Percentiles rank a stretch among this genome's conserved stretches.
These are phyloP conservation scores for Ailurus styani DNA, from an alignment of 2,113 vertebrate species.

Conservation along the genomic window DNA sequence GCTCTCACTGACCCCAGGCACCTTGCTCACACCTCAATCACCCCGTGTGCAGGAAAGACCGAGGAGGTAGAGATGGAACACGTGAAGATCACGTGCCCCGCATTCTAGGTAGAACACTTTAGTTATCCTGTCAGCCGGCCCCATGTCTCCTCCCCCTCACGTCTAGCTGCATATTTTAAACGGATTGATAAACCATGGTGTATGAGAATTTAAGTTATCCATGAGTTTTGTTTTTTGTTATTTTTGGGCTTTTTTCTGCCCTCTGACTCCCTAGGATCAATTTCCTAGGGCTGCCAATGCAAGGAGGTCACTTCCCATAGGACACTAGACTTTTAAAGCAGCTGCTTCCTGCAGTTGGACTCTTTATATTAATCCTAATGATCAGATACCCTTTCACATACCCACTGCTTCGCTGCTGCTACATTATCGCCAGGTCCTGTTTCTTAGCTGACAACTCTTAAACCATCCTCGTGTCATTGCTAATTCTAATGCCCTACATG, in stretches of 20 bases:
- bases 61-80: accelerated
- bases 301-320: neutral
- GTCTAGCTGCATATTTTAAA: neutral
- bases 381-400: accelerated
- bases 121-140: neutral
- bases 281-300: neutral
- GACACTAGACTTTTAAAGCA: neutral
- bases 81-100: accelerated
- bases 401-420: accelerated
- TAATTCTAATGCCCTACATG: neutral
- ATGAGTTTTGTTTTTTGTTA: neutral
- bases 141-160: neutral
- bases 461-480: too few relatives aligned
- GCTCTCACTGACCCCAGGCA: neutral
- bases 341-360: neutral
- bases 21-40: neutral
- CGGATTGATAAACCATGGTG: neutral
- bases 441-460: neutral
- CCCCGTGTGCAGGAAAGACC: neutral
- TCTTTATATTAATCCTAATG: neutral
- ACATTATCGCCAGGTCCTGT: neutral
- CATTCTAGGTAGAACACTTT: neutral
- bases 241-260: neutral
- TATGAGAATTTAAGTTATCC: neutral
- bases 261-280: neutral